Conservation (phyloP, 2,888 invertebrate species). For the Sinotaia quadrata region DNA sequence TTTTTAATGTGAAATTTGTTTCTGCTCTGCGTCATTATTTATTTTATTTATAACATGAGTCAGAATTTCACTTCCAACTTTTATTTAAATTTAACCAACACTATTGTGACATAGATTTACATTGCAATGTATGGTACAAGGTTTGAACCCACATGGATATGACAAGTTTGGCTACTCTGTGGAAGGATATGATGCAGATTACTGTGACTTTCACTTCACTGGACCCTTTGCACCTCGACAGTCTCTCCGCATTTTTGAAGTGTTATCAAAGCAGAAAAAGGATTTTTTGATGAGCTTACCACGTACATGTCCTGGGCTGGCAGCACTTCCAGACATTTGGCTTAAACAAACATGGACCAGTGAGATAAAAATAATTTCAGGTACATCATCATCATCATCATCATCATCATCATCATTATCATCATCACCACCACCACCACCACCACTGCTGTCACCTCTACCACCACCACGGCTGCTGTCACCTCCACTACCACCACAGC, state of each 20-base stretch:
- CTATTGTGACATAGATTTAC: too few species aligned
- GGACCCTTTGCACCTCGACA: conserved; percentile 60
- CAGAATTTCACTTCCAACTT: background rate
- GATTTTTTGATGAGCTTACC: conserved; percentile 53
- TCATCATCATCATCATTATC: too few species aligned
- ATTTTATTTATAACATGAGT: too few species aligned
- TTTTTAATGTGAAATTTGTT: too few species aligned
- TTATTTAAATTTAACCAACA: too few species aligned
- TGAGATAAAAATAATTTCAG: conserved; percentile 28
- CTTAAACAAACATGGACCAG: conserved; percentile 60
- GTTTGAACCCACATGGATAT: conserved; percentile 51
- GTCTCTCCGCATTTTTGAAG: conserved; percentile 50
- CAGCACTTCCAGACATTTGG: conserved; percentile 57
- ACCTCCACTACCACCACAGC: too few species aligned
- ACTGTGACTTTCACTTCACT: conserved; percentile 56
- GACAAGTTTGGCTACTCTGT: conserved; percentile 60
- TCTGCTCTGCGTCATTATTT: too few species aligned
- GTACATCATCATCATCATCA: too few species aligned
- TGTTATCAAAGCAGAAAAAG: conserved; percentile 53
- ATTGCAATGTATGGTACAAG: conserved; percentile 45
- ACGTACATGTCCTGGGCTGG: conserved; percentile 53
- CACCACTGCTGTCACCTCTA: too few species aligned
- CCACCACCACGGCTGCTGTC: too few species aligned
- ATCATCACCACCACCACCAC: too few species aligned
- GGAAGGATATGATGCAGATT: conserved; percentile 54